These are phyloP conservation scores for Lycodopsis pacificus DNA, from an alignment of 2,797 vertebrate genomes.

Conservation along the genomic window DNA sequence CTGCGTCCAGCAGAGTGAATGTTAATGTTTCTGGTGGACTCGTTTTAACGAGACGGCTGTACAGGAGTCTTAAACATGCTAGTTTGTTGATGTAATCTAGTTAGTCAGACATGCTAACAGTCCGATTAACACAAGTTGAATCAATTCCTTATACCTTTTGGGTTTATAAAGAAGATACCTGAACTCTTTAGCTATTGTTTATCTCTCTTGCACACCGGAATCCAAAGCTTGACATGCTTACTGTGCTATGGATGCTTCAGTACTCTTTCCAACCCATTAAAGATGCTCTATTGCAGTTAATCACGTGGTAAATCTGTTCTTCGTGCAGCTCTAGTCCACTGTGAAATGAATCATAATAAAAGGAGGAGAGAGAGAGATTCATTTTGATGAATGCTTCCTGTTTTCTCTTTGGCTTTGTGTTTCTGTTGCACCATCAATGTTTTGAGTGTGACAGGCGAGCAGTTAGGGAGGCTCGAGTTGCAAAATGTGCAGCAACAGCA, in stretches of 20 bases:
- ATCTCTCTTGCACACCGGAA: background rate
- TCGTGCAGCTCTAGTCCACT: background rate
- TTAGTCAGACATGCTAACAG: background rate
- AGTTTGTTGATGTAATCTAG: background rate
- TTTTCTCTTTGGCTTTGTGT: background rate
- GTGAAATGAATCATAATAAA: background rate
- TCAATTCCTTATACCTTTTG: background rate
- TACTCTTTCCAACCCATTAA: background rate
- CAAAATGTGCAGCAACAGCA: slow-evolving; percentile 6
- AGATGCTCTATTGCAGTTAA: background rate
- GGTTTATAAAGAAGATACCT: background rate
- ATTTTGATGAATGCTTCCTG: background rate
- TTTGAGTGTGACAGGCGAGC: background rate
- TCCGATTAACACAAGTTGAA: background rate
- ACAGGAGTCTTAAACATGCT: background rate
- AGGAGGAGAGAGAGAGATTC: background rate
- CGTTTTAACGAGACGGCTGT: background rate
- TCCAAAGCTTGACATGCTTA: background rate
- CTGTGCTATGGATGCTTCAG: background rate
- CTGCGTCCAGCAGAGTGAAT: background rate
- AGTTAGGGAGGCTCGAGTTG: background rate
- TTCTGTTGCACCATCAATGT: slow-evolving; percentile 8
- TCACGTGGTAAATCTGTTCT: background rate
- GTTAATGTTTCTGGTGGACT: background rate
- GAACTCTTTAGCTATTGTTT: background rate